Conservation (phyloP, 2,113 vertebrate genomes). For the Delphinus delphis region DNA sequence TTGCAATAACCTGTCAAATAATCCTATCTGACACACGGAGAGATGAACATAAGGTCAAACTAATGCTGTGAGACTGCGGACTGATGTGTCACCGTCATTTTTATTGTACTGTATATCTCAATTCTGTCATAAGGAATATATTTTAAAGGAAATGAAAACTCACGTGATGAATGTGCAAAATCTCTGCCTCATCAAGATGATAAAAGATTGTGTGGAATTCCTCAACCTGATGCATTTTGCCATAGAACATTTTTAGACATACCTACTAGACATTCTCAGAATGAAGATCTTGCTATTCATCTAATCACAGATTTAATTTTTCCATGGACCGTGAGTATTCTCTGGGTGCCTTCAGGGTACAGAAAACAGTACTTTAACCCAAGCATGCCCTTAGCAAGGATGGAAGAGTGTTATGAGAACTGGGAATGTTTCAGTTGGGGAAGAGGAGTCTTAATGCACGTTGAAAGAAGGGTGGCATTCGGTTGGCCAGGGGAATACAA, state of each 20-base stretch:
- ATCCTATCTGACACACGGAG: not conserved
- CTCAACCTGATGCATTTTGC: not conserved
- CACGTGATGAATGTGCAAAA: not conserved
- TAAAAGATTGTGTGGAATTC: not conserved
- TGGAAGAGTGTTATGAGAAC: not conserved
- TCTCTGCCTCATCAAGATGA: not conserved
- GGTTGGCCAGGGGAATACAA: rapidly evolving
- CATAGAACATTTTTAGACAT: not conserved
- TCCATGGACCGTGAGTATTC: not conserved
- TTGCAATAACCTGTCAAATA: not conserved
- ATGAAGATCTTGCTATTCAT: not conserved
- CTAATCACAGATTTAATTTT: not conserved
- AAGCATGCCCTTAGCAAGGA: not conserved
- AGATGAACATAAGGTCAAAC: not conserved
- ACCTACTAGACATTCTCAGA: not conserved
- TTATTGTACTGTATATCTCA: not conserved
- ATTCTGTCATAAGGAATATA: not conserved
- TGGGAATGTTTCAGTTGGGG: not conserved
- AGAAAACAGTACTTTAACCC: not conserved
- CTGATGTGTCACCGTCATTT: not conserved
- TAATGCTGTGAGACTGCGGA: not conserved
- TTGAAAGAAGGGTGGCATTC: not conserved
- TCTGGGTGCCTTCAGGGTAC: not conserved
- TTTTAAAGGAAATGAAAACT: not conserved
- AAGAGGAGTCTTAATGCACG: not conserved